phyloP scores from a whole-genome alignment of 2,888 invertebrate genomes.

The Drosophila borborema region DNA sequence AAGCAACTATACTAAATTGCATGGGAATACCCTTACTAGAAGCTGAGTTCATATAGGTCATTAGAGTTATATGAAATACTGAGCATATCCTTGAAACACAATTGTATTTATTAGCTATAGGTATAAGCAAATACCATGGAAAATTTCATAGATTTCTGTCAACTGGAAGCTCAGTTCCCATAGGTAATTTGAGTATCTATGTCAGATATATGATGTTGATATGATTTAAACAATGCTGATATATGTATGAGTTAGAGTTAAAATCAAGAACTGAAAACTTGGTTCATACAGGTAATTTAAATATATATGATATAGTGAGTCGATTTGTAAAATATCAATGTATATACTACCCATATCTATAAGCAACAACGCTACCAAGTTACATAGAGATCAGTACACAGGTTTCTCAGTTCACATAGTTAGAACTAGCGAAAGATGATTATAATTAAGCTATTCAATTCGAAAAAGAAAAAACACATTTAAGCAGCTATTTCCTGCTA shows the following conservation, averaged over 20 bases:
- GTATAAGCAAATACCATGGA: no score
- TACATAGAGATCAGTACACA: background rate
- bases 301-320: background rate
- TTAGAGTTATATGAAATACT: no score
- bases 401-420: background rate
- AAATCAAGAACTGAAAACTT: background rate
- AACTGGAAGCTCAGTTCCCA: background rate
- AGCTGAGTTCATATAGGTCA: background rate
- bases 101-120: no score
- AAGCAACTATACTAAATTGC: background rate
- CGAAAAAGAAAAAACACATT: background rate
- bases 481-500: constrained; percentile 1
- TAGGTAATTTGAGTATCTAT: background rate
- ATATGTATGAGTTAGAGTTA: background rate
- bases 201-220: background rate
- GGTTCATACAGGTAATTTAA: background rate
- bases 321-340: no score
- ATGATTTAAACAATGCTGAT: background rate
- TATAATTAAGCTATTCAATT: background rate
- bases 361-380: background rate
- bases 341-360: background rate
- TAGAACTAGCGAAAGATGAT: background rate
- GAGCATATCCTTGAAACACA: no score
- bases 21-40: background rate
- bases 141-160: background rate